Evolutionary conservation across 2,888 invertebrate genomes (phyloP).

Genomic region (Cheilosia scutellata): DNA sequence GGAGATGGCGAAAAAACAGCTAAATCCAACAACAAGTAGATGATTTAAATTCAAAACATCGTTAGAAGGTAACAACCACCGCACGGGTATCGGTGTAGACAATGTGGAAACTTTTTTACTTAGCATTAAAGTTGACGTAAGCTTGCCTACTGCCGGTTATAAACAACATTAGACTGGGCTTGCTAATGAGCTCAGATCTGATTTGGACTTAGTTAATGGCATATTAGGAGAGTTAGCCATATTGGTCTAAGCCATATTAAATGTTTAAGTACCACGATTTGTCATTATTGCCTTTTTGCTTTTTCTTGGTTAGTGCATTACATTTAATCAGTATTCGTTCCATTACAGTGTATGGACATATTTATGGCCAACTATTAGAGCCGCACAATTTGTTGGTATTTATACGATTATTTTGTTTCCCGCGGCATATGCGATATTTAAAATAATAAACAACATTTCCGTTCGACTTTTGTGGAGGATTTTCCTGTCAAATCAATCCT

Average conservation of each 20-base stretch:
- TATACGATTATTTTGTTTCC: background rate
- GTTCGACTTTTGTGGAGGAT: background rate
- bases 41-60: slow-evolving; percentile 23
- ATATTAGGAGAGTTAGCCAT: background rate
- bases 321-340: background rate
- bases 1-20: background rate
- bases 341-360: background rate
- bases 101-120: slow-evolving; percentile 19
- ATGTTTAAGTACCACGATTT: background rate
- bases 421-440: background rate
- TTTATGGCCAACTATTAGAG: no score
- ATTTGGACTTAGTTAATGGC: background rate
- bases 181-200: slow-evolving; percentile 23
- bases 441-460: slow-evolving; percentile 9
- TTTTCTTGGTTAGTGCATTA: background rate
- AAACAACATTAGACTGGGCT: slow-evolving; percentile 32
- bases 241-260: background rate
- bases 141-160: slow-evolving; percentile 9
- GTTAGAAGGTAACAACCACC: background rate
- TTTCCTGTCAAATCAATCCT: slow-evolving; percentile 8
- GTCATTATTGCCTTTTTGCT: no score
- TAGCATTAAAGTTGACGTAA: slow-evolving; percentile 22
- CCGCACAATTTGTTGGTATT: background rate
- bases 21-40: background rate
- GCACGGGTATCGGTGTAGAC: background rate